These are phyloP conservation scores for Sprattus sprattus DNA, from an alignment of 2,113 vertebrate species.

Conservation along the genomic window DNA sequence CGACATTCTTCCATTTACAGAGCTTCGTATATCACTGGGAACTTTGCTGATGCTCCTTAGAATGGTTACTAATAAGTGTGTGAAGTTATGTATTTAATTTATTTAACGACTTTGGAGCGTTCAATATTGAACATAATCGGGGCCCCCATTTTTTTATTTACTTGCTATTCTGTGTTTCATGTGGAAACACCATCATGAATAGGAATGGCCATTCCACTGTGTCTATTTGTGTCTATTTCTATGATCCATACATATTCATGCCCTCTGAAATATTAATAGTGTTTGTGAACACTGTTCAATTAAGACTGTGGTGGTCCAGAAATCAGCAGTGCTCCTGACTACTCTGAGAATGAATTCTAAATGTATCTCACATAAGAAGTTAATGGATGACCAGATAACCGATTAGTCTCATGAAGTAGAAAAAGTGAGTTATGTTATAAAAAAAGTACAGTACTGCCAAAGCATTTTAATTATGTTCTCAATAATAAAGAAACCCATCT, in stretches of 20 bases:
- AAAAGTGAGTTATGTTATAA: background rate
- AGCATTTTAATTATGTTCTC: background rate
- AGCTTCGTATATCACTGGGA: background rate
- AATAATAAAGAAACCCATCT: background rate
- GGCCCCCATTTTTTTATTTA: background rate
- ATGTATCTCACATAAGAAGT: background rate
- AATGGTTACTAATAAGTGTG: background rate
- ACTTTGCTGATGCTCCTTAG: background rate
- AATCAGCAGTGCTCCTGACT: background rate
- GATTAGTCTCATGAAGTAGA: background rate
- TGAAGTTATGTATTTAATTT: background rate
- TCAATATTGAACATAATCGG: background rate
- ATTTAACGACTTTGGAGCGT: background rate
- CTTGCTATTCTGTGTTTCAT: background rate
- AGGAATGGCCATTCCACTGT: too few relatives aligned
- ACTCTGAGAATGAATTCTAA: background rate
- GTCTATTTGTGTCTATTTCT: too few relatives aligned
- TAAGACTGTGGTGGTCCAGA: background rate
- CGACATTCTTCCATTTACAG: background rate
- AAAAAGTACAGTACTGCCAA: background rate
- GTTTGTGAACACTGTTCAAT: background rate
- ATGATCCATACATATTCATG: background rate
- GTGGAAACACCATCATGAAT: background rate
- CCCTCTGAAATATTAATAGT: background rate
- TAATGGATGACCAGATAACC: background rate